Conservation (phyloP, 2,113 vertebrate genomes). For the Eublepharis macularius region DNA sequence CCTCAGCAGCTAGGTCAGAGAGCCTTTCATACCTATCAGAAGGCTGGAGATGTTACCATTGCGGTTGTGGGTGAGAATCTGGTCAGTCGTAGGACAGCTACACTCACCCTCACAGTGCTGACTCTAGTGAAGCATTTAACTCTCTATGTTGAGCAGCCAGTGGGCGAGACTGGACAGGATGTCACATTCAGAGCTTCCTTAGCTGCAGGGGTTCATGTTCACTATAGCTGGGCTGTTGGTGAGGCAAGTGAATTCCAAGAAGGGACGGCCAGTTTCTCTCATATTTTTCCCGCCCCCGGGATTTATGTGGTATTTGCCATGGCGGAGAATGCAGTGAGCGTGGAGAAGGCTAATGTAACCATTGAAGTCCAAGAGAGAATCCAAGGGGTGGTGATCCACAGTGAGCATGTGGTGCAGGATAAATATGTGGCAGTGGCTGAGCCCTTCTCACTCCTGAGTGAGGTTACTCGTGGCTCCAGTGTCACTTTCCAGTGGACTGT, state of each 20-base stretch:
- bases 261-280: conserved; percentile 58
- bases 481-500: conserved; percentile 73
- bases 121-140: conserved; percentile 62
- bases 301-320: conserved; percentile 64
- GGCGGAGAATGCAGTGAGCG: conserved; percentile 68
- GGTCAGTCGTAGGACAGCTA: conserved; percentile 63
- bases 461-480: conserved; percentile 70
- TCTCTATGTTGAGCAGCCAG: conserved; percentile 52
- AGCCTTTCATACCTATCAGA: conserved; percentile 67
- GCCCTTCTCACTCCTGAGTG: conserved; percentile 57
- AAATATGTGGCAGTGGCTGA: conserved; percentile 69
- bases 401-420: conserved; percentile 45
- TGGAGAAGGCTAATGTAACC: conserved; percentile 51
- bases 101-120: conserved; percentile 59
- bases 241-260: conserved; percentile 31
- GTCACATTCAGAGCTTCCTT: conserved; percentile 61
- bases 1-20: conserved; percentile 39
- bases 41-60: conserved; percentile 65
- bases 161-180: conserved; percentile 63
- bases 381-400: conserved; percentile 63
- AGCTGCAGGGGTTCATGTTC: conserved; percentile 53
- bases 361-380: conserved; percentile 74
- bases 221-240: conserved; percentile 73
- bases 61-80: conserved; percentile 68
- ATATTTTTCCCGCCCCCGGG: conserved; percentile 69